Evolutionary conservation across 2,797 vertebrate genomes (phyloP).

Genomic region (Mareca strepera): DNA sequence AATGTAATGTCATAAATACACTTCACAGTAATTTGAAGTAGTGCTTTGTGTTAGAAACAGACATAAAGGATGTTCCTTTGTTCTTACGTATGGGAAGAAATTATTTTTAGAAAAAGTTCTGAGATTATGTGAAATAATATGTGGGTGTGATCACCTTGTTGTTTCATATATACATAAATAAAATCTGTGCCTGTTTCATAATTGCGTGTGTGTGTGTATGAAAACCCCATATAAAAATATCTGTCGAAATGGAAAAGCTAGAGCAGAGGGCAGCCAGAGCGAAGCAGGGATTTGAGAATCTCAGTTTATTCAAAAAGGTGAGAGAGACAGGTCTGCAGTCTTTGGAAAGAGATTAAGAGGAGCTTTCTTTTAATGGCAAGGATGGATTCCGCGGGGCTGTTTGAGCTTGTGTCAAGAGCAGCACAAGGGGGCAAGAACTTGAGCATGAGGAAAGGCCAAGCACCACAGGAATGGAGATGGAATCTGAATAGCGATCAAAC

Average conservation of each 20-base stretch:
- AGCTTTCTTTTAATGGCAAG: slow-evolving; percentile 18
- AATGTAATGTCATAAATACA: neutral
- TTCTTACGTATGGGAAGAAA: neutral
- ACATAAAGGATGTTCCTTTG: neutral
- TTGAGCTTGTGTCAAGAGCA: neutral
- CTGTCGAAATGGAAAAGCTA: neutral
- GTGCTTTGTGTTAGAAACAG: neutral
- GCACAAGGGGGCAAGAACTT: slow-evolving; percentile 17
- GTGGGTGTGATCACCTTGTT: neutral
- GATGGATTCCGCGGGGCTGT: slow-evolving; percentile 5
- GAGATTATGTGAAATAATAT: fast-evolving
- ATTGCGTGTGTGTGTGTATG: too few relatives aligned
- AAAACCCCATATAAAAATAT: neutral
- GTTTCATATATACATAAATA: neutral
- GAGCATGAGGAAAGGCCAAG: slow-evolving; percentile 15
- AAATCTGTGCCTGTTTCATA: neutral
- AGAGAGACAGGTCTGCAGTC: slow-evolving; percentile 26
- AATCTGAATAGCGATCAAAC: neutral
- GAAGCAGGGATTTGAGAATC: slow-evolving; percentile 1
- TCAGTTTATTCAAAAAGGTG: slow-evolving; percentile 3
- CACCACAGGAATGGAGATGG: neutral
- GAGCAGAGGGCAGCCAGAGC: slow-evolving; percentile 26
- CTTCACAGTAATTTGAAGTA: neutral
- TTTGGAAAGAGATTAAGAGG: slow-evolving; percentile 48
- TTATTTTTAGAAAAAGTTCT: neutral